Evolutionary conservation across 1,140 invertebrate species (phyloP), one percentile per base, ranked within the genome.

Genomic region (Bilobella aurantiaca): DNA sequence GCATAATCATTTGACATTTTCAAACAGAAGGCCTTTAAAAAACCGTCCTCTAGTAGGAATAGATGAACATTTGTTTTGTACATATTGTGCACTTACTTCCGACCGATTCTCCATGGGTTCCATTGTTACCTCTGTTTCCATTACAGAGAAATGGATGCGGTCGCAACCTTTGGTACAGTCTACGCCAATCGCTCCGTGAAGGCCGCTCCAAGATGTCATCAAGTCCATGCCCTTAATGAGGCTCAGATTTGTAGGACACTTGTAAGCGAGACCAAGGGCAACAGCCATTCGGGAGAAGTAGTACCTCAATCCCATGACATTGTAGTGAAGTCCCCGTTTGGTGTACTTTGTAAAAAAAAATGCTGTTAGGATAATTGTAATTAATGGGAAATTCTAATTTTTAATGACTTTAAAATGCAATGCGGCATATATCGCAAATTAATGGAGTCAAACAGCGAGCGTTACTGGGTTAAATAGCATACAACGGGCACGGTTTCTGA

Each of bases 271-370:
- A 12, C 34, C 34, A 8, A 42, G 18, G 18, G 58, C 58, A 8
- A 28, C 16, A 14, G 58, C 58, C 58, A 59, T 25, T 16, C 58
- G 5, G 25, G 58, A 3, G 31, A 29, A 16, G 58, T 59, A 59
- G 28, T 59, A 59, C 18, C 14, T 16, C 16, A 16, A 30, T 29
- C 16, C 28, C 16, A 59, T 59, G 3, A 29, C 23, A 21, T 59
- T 59, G 28, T 21, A 59, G 31, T 59, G 58, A 16, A 59, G 31
- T 18, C 23, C 58, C 16, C 28, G 31, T 21, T 29, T 18, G 12
- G 58, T 25, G 58, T 59, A 59, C 58, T 59, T 14, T n/a, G n/a
- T n/a, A n/a, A 21, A 32, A 12, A 27, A 14, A 56, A 56, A 56
- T 12, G 18, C 18, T 42, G n/a, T n/a, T n/a, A n/a, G n/a, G n/a